Percentiles rank a stretch among this genome's conserved stretches.
These are phyloP conservation scores for Arctopsyche grandis DNA, from an alignment of 1,140 invertebrate species.

Conservation along the genomic window DNA sequence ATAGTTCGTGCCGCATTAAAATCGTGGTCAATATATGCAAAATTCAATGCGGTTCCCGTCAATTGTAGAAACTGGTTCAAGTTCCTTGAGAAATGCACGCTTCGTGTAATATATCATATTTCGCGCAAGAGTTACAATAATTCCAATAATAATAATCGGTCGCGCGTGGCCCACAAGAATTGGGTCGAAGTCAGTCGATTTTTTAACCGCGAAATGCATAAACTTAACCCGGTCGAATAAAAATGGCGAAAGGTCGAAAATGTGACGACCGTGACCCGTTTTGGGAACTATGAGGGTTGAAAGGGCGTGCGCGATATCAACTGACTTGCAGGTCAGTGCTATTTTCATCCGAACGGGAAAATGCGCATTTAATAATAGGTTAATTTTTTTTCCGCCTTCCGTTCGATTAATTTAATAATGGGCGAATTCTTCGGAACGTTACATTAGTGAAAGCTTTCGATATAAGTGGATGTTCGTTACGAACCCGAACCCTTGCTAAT, in stretches of 20 bases:
- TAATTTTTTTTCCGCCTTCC: too few relatives aligned
- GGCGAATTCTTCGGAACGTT: neutral
- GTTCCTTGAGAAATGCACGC: neutral
- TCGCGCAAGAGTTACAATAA: neutral
- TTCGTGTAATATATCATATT: neutral
- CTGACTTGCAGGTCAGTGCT: neutral
- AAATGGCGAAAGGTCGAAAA: constrained; percentile 21
- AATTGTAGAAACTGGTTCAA: constrained; percentile 14
- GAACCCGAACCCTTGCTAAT: neutral
- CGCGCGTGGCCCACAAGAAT: neutral
- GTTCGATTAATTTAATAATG: too few relatives aligned
- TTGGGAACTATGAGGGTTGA: constrained; percentile 6
- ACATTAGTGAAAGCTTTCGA: neutral
- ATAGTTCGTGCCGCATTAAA: constrained; percentile 3
- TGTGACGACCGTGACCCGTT: constrained; percentile 20
- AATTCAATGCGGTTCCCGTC: neutral
- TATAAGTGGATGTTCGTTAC: neutral
- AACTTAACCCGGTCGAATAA: neutral
- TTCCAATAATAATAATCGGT: neutral
- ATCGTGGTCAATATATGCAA: neutral
- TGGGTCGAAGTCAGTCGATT: constrained; percentile 3
- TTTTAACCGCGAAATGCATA: neutral
- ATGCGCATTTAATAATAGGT: too few relatives aligned
- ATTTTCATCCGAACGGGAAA: too few relatives aligned
- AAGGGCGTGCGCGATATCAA: constrained; percentile 4